phyloP scores from a whole-genome alignment of 2,888 invertebrate species.

The Drosophila fungiperda region DNA sequence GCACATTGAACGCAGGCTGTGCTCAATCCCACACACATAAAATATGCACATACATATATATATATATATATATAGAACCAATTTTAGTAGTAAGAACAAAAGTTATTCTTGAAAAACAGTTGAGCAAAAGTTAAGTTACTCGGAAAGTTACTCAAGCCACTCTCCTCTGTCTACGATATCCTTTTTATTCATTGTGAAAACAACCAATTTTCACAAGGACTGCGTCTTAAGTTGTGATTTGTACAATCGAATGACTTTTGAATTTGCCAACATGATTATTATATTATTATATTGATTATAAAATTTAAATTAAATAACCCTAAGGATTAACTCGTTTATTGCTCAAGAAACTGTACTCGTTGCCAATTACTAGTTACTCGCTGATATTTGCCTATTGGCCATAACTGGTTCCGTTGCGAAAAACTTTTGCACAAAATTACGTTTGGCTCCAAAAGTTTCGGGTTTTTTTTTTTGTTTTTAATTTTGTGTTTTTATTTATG shows the following conservation, averaged over 20 bases:
- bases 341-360: neutral
- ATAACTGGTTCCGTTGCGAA: conserved; percentile 3
- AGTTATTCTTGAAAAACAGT: conserved; percentile 13
- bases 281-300: neutral
- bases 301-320: neutral
- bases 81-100: conserved; percentile 65
- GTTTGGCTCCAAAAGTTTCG: conserved; percentile 41
- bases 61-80: conserved; percentile 37
- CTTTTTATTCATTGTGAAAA: neutral
- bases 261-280: neutral
- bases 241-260: neutral
- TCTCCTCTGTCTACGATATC: neutral
- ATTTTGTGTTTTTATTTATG: neutral
- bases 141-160: conserved; percentile 15
- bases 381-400: neutral
- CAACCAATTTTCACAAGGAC: neutral
- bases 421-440: conserved; percentile 38
- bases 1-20: conserved; percentile 69
- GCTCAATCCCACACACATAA: conserved; percentile 5
- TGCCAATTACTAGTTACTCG: conserved; percentile 7
- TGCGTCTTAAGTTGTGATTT: neutral
- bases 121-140: conserved; percentile 1
- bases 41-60: neutral
- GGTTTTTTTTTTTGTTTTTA: neutral
- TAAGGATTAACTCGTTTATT: neutral